These are phyloP conservation scores for Temnopleurus reevesii DNA, from an alignment of 53 echinoderm and acorn worm species.

Conservation along the genomic window DNA sequence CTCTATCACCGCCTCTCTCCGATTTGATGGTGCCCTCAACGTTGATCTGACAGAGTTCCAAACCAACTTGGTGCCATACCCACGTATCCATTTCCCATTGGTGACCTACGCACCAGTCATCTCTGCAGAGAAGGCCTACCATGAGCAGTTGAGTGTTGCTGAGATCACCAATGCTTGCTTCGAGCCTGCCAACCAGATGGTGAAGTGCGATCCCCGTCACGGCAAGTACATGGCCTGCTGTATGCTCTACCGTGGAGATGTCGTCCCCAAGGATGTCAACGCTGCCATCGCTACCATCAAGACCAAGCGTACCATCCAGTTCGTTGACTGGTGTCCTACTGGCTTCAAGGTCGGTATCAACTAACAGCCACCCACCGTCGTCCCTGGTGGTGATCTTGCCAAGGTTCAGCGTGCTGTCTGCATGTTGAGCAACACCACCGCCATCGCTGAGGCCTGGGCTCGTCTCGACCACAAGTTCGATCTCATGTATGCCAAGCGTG, in stretches of 20 bases:
- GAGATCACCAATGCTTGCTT: conserved; percentile 83
- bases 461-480: conserved; percentile 99
- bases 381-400: conserved; percentile 98
- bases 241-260: conserved; percentile 94
- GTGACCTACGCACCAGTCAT: conserved; percentile 83
- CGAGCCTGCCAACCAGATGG: conserved; percentile 95
- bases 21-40: conserved; percentile 67
- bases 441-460: conserved; percentile 99
- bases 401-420: conserved; percentile 99
- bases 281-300: conserved; percentile 96
- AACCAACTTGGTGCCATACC: conserved; percentile 92
- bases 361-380: conserved; percentile 96
- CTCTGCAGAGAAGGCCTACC: conserved; percentile 87
- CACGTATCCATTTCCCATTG: conserved; percentile 86
- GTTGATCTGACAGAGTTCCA: conserved; percentile 84
- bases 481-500: conserved; percentile 99
- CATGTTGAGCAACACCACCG: conserved; percentile 99
- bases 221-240: conserved; percentile 99
- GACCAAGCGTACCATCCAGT: conserved; percentile 99
- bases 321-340: conserved; percentile 99
- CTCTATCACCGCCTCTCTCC: conserved; percentile 71
- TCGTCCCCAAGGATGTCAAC: conserved; percentile 98
- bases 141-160: conserved; percentile 76
- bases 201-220: conserved; percentile 97
- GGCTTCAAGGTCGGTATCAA: conserved; percentile 99